Conservation (phyloP, 2,888 invertebrate genomes). For the Meiosimyza decipiens region DNA sequence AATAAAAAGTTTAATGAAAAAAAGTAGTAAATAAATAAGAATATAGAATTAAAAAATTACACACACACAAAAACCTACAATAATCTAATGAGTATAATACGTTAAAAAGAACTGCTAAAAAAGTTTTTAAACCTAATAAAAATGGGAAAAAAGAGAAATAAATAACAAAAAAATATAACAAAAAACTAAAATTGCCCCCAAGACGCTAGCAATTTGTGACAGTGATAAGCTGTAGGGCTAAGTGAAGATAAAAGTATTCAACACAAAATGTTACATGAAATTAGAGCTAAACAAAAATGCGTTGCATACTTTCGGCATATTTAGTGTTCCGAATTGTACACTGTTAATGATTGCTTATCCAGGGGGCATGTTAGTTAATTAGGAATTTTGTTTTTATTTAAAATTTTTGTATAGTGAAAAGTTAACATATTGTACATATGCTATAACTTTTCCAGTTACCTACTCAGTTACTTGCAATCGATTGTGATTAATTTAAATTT, state of each 20-base stretch:
- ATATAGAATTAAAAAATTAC: slow-evolving; percentile 29
- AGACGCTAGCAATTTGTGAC: too few relatives aligned
- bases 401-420: too few relatives aligned
- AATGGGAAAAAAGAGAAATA: slow-evolving; percentile 34
- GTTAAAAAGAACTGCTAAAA: slow-evolving; percentile 23
- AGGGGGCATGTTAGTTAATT: too few relatives aligned
- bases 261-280: too few relatives aligned
- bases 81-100: slow-evolving; percentile 20
- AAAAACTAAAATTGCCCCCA: too few relatives aligned
- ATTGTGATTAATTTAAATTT: slow-evolving; percentile 41
- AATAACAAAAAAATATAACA: not conserved
- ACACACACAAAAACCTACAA: slow-evolving; percentile 35
- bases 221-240: too few relatives aligned
- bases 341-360: too few relatives aligned
- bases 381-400: too few relatives aligned
- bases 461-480: slow-evolving; percentile 38
- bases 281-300: too few relatives aligned
- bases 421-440: slow-evolving; percentile 6
- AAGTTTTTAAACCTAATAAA: slow-evolving; percentile 37
- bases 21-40: slow-evolving; percentile 35
- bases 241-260: too few relatives aligned
- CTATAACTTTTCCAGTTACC: slow-evolving; percentile 30
- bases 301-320: too few relatives aligned
- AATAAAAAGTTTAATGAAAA: slow-evolving; percentile 32
- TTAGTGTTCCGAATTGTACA: too few relatives aligned